Evolutionary conservation across 2,113 vertebrate genomes (phyloP).

Genomic region (Lamprotornis superbus): DNA sequence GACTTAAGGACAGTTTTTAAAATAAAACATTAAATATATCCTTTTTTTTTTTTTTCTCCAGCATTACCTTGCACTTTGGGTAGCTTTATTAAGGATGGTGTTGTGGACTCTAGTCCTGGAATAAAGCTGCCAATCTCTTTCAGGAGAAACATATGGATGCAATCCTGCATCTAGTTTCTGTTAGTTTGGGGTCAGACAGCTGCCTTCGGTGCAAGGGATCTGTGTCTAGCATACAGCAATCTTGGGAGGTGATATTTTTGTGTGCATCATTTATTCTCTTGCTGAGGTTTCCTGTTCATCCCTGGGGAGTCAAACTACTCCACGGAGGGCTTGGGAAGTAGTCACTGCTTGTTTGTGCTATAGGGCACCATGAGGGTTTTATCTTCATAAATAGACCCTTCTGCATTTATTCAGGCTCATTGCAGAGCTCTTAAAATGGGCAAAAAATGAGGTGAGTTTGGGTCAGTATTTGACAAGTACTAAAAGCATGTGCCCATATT

Average conservation of each 20-base stretch:
- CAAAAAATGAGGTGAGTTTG: background rate
- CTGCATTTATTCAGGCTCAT: background rate
- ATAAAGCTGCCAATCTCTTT: background rate
- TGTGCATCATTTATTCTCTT: background rate
- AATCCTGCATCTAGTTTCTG: background rate
- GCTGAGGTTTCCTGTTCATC: background rate
- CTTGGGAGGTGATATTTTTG: background rate
- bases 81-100: background rate
- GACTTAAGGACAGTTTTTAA: background rate
- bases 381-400: background rate
- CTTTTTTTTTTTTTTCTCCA: background rate
- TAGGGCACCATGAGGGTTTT: background rate
- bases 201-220: accelerated
- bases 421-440: background rate
- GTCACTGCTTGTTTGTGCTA: background rate
- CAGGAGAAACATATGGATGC: background rate
- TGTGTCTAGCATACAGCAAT: background rate
- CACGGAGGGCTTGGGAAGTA: background rate
- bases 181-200: background rate
- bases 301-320: background rate
- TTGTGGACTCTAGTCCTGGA: background rate
- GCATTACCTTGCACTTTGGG: background rate
- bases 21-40: background rate
- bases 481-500: background rate
- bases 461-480: background rate